These are phyloP conservation scores for Spatulosminthurus flaviceps DNA, from an alignment of 2,888 invertebrate genomes.

Conservation along the genomic window DNA sequence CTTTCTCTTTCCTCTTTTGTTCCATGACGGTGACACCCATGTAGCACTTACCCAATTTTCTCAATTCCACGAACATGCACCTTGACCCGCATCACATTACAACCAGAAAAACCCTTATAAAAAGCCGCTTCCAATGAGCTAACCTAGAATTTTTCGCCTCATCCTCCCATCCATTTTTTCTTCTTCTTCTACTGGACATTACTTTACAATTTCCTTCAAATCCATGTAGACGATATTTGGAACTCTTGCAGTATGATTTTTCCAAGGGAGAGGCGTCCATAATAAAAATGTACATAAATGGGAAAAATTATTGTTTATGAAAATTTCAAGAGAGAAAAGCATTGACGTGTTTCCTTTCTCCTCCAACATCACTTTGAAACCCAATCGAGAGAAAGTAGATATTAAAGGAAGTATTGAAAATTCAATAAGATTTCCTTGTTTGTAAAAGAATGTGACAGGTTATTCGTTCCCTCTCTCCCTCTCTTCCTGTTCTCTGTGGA, in stretches of 20 bases:
- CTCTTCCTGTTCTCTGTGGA: no score
- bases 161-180: no score
- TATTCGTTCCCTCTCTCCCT: conserved; percentile 32
- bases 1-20: conserved; percentile 7
- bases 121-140: no score
- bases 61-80: neutral
- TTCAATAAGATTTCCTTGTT: conserved; percentile 13
- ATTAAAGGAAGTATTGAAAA: conserved; percentile 3
- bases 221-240: no score
- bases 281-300: no score
- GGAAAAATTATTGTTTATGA: no score
- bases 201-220: no score
- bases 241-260: no score
- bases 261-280: no score
- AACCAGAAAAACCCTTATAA: neutral
- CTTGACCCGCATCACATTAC: conserved; percentile 8
- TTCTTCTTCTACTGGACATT: no score
- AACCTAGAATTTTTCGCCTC: neutral
- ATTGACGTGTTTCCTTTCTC: neutral
- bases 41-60: conserved; percentile 5
- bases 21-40: neutral
- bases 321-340: no score
- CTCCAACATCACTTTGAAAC: neutral
- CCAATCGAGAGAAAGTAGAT: no score
- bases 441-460: conserved; percentile 41